Base-by-base conservation (phyloP, 2,797 vertebrate genomes). In the Spondyliosoma cantharus region DNA sequence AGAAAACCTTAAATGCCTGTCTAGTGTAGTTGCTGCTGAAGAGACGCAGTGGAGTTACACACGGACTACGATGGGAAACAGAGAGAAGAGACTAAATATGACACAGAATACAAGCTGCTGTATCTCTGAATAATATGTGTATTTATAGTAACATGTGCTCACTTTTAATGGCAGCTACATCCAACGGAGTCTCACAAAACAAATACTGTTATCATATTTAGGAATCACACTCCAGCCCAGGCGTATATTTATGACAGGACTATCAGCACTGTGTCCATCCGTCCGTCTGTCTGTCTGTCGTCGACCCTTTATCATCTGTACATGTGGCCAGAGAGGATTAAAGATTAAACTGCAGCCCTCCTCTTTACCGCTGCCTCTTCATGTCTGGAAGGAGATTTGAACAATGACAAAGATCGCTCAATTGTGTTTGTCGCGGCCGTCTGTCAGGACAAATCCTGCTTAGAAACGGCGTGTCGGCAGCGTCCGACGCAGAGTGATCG, bases 1-100 rank as follows among this genome's bases (percentile, higher is more conserved):
- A 78, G 59, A 90, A 67, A 90, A 81, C 92, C 93, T 92, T 76
- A 85, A 86, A 79, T 84, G 90, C 93, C 93, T 84, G 92, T 94
- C 93, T 91, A 12, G 62, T 59, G 65, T 12, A 46, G 25, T 43
- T 85, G 68, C 19, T 52, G 66, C 25, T 66, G 68, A 32, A 52
- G 60, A 29, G n/a, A 69, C 27, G 71, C 14, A 66, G 66, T 20
- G 48, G 25, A 69, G 68, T 64, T 29, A 73, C 62, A 64, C 58
- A 48, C 25, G 43, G 62, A 76, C 61, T 46, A 29, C 15, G 29
- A 74, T 4, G n/a, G 32, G 74, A 37, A 37, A n/a, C 1, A 20
- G n/a, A 77, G 8, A 50, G 45, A 67, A 37, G 24, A 60, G 27
- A n/a, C 5, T 45, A 57, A 14, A 78, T 62, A 46, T 58, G 17